phyloP scores from a whole-genome alignment of 2,888 invertebrate genomes.

The Calameuta idolon region DNA sequence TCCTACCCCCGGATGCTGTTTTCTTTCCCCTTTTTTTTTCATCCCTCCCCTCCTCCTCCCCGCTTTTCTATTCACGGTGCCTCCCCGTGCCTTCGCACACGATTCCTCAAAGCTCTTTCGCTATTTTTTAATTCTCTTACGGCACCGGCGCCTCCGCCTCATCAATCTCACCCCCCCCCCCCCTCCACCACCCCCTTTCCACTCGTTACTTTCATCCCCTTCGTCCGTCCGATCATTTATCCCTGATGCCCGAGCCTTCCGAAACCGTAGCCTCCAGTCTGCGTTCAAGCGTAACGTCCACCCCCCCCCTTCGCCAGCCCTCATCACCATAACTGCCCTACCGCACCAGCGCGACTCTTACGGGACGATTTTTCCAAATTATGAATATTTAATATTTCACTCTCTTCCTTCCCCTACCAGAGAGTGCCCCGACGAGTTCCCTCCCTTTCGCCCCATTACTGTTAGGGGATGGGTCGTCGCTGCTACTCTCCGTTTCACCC shows the following conservation, averaged over 20 bases:
- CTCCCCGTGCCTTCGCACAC: too few species aligned
- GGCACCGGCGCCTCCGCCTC: conserved; percentile 42
- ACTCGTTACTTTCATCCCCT: conserved; percentile 17
- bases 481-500: too few species aligned
- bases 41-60: conserved; percentile 2
- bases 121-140: conserved; percentile 47
- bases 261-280: not conserved
- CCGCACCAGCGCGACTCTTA: not conserved
- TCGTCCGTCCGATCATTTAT: conserved; percentile 37
- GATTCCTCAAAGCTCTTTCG: conserved; percentile 23
- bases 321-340: not conserved
- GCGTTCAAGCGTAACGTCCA: conserved; percentile 21
- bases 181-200: conserved; percentile 17
- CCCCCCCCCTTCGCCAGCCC: conserved; percentile 16
- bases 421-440: too few species aligned
- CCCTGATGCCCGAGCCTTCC: conserved; percentile 10
- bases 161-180: conserved; percentile 46
- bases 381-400: conserved; percentile 21
- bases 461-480: not conserved
- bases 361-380: conserved; percentile 30
- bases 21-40: not conserved
- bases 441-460: not conserved
- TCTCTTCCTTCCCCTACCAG: too few species aligned
- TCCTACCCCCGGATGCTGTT: too few species aligned
- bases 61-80: conserved; percentile 9